Evolutionary conservation across 2,113 vertebrate genomes (phyloP).

Genomic region (Protobothrops mucrosquamatus): DNA sequence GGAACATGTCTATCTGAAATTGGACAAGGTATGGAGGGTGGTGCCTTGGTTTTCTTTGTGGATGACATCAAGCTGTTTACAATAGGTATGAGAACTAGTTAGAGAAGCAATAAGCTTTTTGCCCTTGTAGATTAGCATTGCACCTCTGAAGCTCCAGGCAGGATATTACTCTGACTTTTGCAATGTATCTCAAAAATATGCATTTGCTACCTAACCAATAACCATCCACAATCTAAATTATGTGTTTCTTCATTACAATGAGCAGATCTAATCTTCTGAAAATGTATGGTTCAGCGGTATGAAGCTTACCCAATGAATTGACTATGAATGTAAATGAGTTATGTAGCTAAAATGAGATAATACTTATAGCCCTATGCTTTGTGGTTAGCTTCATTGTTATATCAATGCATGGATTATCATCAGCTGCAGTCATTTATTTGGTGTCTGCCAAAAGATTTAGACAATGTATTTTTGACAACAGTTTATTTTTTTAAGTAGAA

Average conservation of each 20-base stretch:
- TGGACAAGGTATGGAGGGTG: not conserved
- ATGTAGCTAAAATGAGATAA: not conserved
- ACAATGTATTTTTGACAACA: not conserved
- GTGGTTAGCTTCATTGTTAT: not conserved
- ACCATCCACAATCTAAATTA: not conserved
- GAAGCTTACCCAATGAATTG: slow-evolving; percentile 6
- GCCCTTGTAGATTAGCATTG: not conserved
- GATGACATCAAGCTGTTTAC: not conserved
- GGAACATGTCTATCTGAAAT: not conserved
- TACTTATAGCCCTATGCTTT: not conserved
- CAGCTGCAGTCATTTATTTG: not conserved
- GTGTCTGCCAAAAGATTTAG: not conserved
- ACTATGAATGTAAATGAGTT: not conserved
- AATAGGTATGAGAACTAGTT: not conserved
- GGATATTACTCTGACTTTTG: slow-evolving; percentile 2
- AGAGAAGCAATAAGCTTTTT: not conserved
- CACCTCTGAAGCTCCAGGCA: not conserved
- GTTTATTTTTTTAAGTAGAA: not conserved
- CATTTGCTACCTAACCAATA: not conserved
- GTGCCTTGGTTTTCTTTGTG: not conserved
- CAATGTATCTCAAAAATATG: not conserved
- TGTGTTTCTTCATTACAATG: not conserved
- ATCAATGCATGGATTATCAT: not conserved
- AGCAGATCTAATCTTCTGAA: slow-evolving; percentile 7
- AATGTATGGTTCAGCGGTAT: not conserved